Base-by-base conservation (phyloP, 1,140 invertebrate species). In the Spodoptera frugiperda region DNA sequence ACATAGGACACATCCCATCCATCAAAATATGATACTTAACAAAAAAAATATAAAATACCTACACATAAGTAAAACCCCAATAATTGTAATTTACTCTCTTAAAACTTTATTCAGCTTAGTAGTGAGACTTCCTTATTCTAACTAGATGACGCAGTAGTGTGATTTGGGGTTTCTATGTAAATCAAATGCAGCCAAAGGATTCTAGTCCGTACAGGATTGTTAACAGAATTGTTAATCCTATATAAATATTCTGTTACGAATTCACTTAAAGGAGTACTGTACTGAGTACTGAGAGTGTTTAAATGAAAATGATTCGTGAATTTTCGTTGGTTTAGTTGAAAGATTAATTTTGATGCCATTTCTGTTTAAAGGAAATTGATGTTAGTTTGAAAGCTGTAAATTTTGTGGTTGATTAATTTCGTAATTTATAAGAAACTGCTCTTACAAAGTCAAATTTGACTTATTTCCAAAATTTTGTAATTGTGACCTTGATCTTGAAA, bases 201-300 rank as follows among this genome's bases (percentile, higher is more conserved):
- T 6, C 8, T 17, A 59, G 33, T 59, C 33, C 39, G 19, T 49
- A 49, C 19, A 48, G 33, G 9, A 59, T 61, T 48, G 54, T 30
- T 59, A 48, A 48, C 54, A 14, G 51, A 71, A 71, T 71, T 17
- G 67, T 19, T 39, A 33, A 73, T 59, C 55, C 39, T 73, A 46
- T 73, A 59, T 55, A 73, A 73, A 73, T 73, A 73, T 30, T 2
- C 19, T 8, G 17, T 59, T 49, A 73, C 55, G 46, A 59, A 73
- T 73, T 73, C 54, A 73, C 39, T 73, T 73, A 30, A 59, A 57
- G 51, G n/a, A 55, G n/a, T 15, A 17, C 68, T 59, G 48, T 17
- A 59, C 46, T 33, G n/a, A 55, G n/a, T 15, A 17, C 68, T 59
- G 48, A 44, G 25, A 30, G 68, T 44, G 33, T 21, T 73, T 73